Evolutionary conservation across 1,140 invertebrate genomes (phyloP).

Genomic region (Bombus haemorrhoidalis): DNA sequence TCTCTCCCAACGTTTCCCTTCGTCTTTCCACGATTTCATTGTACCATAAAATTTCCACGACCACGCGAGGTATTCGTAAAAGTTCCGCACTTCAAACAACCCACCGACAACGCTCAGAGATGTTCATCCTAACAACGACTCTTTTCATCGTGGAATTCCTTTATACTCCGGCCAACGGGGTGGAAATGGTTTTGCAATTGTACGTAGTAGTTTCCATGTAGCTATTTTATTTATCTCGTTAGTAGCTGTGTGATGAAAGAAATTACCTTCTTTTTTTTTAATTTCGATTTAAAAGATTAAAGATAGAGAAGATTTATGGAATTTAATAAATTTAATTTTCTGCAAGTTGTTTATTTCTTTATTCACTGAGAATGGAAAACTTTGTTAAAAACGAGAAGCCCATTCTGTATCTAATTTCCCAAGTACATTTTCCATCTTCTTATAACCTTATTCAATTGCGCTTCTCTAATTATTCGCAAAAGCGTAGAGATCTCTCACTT

Average conservation of each 20-base stretch:
- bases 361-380: neutral
- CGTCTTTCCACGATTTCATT: constrained; percentile 31
- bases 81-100: constrained; percentile 15
- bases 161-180: neutral
- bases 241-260: neutral
- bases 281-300: neutral
- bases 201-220: too few species aligned
- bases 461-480: neutral
- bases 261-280: neutral
- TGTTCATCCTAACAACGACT: constrained; percentile 24
- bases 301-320: neutral
- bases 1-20: neutral
- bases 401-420: neutral
- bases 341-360: neutral
- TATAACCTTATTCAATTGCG: neutral
- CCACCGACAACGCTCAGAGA: neutral
- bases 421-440: neutral
- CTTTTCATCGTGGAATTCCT: constrained; percentile 36
- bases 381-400: neutral
- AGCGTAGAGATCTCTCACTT: neutral
- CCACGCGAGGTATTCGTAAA: neutral
- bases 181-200: constrained; percentile 19
- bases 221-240: constrained; percentile 1
- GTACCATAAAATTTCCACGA: constrained; percentile 8
- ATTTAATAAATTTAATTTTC: neutral